A percentile compares a stretch with the other conserved stretches of the same genome.
Conservation (phyloP, 2,888 invertebrate species). For the Orthosia gracilis region DNA sequence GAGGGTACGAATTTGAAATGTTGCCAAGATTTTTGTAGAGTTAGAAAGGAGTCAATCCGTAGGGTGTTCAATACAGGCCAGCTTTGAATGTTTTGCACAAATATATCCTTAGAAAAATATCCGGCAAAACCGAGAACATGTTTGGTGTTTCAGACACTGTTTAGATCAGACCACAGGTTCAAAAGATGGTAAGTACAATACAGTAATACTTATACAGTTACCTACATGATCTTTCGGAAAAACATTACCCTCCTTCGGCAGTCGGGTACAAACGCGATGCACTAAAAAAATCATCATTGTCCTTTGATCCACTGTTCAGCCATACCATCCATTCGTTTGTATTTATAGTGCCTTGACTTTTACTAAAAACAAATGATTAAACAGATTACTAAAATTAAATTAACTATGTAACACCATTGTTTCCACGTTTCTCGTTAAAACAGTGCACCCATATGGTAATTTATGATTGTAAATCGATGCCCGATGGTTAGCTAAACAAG, state of each 20-base stretch:
- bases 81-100: not conserved
- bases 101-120: too few relatives aligned
- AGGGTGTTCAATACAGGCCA: not conserved
- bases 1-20: conserved; percentile 30
- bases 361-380: not conserved
- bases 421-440: not conserved
- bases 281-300: too few relatives aligned
- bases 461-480: conserved; percentile 78
- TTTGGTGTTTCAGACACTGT: too few relatives aligned
- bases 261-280: too few relatives aligned
- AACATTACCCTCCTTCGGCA: too few relatives aligned
- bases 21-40: conserved; percentile 3
- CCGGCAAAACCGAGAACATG: too few relatives aligned
- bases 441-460: conserved; percentile 64
- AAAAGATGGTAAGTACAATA: too few relatives aligned
- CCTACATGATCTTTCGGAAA: too few relatives aligned
- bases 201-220: too few relatives aligned
- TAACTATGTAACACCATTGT: not conserved
- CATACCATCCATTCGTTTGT: not conserved
- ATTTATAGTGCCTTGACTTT: not conserved
- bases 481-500: conserved; percentile 73
- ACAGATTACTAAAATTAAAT: not conserved
- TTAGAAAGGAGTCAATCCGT: not conserved
- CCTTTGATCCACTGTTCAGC: too few relatives aligned
- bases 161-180: too few relatives aligned